Percentiles rank a stretch among this genome's conserved stretches.
Conservation (phyloP, 2,888 invertebrate species). For the Orthosia cruda region DNA sequence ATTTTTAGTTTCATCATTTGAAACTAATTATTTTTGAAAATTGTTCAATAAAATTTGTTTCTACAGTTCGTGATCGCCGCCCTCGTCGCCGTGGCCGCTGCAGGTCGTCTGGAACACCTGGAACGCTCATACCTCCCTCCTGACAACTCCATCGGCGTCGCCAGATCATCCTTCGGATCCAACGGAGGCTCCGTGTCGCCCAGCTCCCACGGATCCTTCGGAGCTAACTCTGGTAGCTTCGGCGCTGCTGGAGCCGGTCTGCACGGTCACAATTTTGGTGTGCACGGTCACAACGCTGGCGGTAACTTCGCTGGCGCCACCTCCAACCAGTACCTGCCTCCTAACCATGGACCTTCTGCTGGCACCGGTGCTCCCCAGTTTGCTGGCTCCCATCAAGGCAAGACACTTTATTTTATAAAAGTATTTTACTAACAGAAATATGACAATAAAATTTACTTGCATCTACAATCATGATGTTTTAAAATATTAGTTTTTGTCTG, state of each 20-base stretch:
- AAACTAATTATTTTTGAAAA: not conserved
- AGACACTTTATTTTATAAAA: slow-evolving; percentile 12
- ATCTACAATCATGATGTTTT: not conserved
- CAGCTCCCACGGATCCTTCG: slow-evolving; percentile 55
- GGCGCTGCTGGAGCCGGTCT: slow-evolving; percentile 47
- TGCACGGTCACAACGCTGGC: slow-evolving; percentile 12
- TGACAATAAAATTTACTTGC: not conserved
- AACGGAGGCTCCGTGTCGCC: slow-evolving; percentile 55
- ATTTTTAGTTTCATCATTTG: too few species aligned
- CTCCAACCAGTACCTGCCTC: slow-evolving; percentile 87
- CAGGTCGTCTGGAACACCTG: slow-evolving; percentile 86
- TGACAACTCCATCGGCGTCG: not conserved
- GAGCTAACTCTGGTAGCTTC: slow-evolving; percentile 53
- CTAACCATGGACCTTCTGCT: slow-evolving; percentile 79
- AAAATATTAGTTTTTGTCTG: too few species aligned
- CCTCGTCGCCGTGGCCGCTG: slow-evolving; percentile 82
- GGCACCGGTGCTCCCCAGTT: slow-evolving; percentile 65
- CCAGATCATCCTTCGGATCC: slow-evolving; percentile 41
- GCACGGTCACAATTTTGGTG: not conserved
- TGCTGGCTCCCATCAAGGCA: slow-evolving; percentile 67
- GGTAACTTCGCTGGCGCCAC: slow-evolving; percentile 72
- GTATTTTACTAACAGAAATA: not conserved
- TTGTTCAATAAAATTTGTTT: too few species aligned
- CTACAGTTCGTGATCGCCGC: slow-evolving; percentile 83
- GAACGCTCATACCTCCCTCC: slow-evolving; percentile 88